Evolutionary conservation across 2,113 vertebrate genomes (phyloP), one percentile per base, ranked within the genome.

Genomic region (Petrocephalus microphthalmus): DNA sequence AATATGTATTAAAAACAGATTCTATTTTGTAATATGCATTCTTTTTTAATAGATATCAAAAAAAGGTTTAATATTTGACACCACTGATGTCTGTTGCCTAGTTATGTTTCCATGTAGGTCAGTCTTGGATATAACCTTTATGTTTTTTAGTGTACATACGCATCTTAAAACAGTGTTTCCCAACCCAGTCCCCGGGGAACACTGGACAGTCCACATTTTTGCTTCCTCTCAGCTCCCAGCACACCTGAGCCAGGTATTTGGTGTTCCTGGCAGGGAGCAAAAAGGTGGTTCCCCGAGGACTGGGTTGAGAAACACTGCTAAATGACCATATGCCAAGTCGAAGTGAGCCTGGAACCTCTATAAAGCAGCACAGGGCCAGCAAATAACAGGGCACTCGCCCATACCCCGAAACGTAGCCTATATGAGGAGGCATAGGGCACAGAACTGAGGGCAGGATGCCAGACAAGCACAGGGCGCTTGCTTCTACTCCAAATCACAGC

Each of bases 341-440:
- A 29, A 74, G 67, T 74, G 33, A 37, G 15, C 13, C 15, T 19
- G 33, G 33, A 17, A 64, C 86, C 52, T 87, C 1, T 15, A 85
- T 90, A 91, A 90, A 93, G 91, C 91, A 92, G 42, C 42, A 42
- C 42, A 42, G 42, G 42, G 5, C 47, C 7, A 5, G 7, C 52
- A 1, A 53, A 53, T 53, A 11, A 53, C 13, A 15, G 13, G 13
- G 13, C 53, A 54, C 53, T 54, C 15, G 3, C 53, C 17, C 53
- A 17, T 54, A 17, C 53, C 53, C 15, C n/a, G 33, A 89, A 57
- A 54, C 47, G 84, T 53, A 90, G 84, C 86, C 57, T 86, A 33
- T 71, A 81, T 90, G 90, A 90, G 92, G 91, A 91, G 92, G 90
- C 92, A 90, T 89, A 91, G 91, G 93, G 93, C 91, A 92, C 87